Evolutionary conservation across 2,888 invertebrate species (phyloP), one percentile per base, ranked within the genome.

Genomic region (Cerastoderma edule): DNA sequence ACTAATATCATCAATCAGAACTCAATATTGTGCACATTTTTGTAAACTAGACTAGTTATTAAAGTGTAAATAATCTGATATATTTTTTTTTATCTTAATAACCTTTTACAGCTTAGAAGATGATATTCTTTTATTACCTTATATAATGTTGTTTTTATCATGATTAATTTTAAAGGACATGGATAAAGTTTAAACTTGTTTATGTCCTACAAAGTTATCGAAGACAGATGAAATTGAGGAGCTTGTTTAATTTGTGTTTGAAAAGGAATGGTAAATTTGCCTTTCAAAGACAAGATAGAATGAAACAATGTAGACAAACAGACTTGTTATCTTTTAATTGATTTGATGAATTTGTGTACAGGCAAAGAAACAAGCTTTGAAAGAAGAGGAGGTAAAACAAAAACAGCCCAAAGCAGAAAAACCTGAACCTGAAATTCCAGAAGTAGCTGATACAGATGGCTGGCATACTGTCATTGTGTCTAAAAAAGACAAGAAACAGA

Each of bases 401-500:
- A 48, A 66, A 69, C 53, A 48, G 33, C 27, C 5, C 32, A 39
- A 66, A 66, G 67, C 57, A 10, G 54, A 19, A 16, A 67, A 71
- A 48, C 8, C 28, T 68, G 46, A 50, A 24, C 32, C 35, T 46
- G 67, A 57, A 57, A 50, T 39, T 6, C 24, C 56, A 46, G 68
- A 67, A 56, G 69, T 72, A 30, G 39, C 54, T 79, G 87, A 69
- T 70, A 80, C 67, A 76, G 85, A 70, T 72, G 83, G 77, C 33
- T 89, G 89, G 89, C 86, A 85, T 19, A 88, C 86, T 6, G 83
- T n/a, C n/a, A n/a, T n/a, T n/a, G n/a, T 84, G 22, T 82, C 86
- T 2, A 84, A 85, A 64, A 87, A 88, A 56, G 85, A 86, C 56
- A 88, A 87, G 71, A 88, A 88, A 54, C 81, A 80, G 72, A 87